Evolutionary conservation across 2,888 invertebrate species (phyloP), one percentile per base, ranked within the genome.

Genomic region (Yponomeuta plumbellus): DNA sequence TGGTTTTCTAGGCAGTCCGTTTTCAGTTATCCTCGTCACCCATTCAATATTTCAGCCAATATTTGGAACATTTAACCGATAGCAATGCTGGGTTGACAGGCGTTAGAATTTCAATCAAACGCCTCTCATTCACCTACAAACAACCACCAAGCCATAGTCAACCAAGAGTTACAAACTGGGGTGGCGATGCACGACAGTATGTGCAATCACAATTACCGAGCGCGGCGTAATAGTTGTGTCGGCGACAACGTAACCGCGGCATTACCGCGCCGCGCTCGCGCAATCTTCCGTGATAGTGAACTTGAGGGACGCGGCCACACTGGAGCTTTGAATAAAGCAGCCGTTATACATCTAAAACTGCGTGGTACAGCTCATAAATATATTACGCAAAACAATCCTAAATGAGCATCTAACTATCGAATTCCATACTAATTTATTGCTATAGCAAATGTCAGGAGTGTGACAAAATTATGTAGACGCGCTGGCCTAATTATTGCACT

Each of bases 231-330:
- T 73, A 73, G 77, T 75, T 71, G 78, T 72, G 78, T 72, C 75
- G 80, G 79, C 81, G 85, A 84, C 85, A 79, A 80, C 88, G 87
- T 87, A 89, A 88, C 86, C 83, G 80, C 85, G 76, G 76, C 71
- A 85, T 86, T 84, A 86, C 84, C 83, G 76, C 78, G 68, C 70
- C 63, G 62, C 34, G 78, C 76, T 76, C 74, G 85, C 81, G 89
- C 90, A 88, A 88, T 89, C 88, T 88, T 88, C 76, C 72, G 85
- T 86, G 85, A 86, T 84, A 83, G 76, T n/a, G 61, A 21, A 34
- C 22, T 78, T 52, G 44, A 73, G 68, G 68, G 65, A 40, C 20
- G 79, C 76, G 77, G 74, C 84, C 81, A 58, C 44, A 52, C 44
- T 52, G 44, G 44, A 13, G 44, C 17, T 10, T 34, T 5, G 34